Evolutionary conservation across 2,797 vertebrate genomes (phyloP).

Genomic region (Lateolabrax maculatus): DNA sequence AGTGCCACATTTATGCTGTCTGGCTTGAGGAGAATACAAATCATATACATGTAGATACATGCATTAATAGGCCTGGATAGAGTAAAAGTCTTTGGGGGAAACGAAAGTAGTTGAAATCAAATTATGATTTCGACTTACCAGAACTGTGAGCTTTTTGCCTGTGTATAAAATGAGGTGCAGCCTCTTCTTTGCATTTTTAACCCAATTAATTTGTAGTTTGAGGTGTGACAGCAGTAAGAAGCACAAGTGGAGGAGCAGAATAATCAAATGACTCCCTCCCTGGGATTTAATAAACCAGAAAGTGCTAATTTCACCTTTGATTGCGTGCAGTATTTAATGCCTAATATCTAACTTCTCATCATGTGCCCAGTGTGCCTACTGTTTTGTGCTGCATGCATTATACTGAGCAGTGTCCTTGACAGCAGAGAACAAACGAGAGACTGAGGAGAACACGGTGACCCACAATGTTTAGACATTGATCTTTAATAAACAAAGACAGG

Average conservation of each 20-base stretch:
- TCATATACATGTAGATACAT: constrained; percentile 51
- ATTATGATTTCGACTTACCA: constrained; percentile 28
- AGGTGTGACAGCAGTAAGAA: constrained; percentile 77
- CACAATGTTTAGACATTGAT: constrained; percentile 45
- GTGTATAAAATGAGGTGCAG: constrained; percentile 50
- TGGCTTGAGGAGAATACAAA: constrained; percentile 46
- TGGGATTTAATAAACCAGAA: constrained; percentile 79
- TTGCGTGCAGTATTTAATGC: constrained; percentile 75
- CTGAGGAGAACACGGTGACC: constrained; percentile 35
- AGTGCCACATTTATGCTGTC: constrained; percentile 24
- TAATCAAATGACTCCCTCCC: constrained; percentile 76
- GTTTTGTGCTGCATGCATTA: constrained; percentile 46
- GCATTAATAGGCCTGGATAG: constrained; percentile 26
- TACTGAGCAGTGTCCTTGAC: constrained; percentile 31
- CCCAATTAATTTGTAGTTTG: constrained; percentile 80
- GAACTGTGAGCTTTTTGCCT: constrained; percentile 33
- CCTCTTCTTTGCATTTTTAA: constrained; percentile 62
- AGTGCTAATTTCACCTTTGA: constrained; percentile 82
- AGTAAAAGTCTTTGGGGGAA: constrained; percentile 16
- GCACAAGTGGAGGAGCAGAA: constrained; percentile 71
- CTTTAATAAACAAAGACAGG: constrained; percentile 48
- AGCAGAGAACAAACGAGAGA: constrained; percentile 40
- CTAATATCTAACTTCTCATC: constrained; percentile 70
- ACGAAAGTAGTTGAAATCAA: constrained; percentile 41
- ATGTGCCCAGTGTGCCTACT: constrained; percentile 55